phyloP scores from a whole-genome alignment of 92 coral and sea anemone genomes.

The Scolanthus callimorphus region DNA sequence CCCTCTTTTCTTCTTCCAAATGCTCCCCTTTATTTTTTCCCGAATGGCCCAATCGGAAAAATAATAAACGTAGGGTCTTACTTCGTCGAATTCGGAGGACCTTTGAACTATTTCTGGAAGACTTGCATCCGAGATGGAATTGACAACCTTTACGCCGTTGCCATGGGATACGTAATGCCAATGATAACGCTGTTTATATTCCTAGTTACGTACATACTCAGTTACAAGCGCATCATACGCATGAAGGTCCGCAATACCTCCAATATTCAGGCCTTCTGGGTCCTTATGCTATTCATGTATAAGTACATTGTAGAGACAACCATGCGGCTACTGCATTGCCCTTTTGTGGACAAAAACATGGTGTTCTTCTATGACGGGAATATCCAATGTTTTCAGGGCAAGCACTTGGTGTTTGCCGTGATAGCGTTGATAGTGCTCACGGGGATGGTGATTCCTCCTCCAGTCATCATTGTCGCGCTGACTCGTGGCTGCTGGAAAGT shows the following conservation, averaged over 20 bases:
- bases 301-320: constrained; percentile 76
- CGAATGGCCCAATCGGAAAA: constrained; percentile 56
- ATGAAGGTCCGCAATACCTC: constrained; percentile 68
- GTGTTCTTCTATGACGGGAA: constrained; percentile 87
- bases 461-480: constrained; percentile 53
- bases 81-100: constrained; percentile 78
- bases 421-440: constrained; percentile 51
- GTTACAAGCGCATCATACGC: constrained; percentile 59
- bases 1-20: constrained; percentile 93
- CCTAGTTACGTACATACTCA: constrained; percentile 66
- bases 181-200: constrained; percentile 56
- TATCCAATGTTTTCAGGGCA: constrained; percentile 65
- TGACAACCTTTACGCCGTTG: constrained; percentile 60
- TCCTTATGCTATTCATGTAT: constrained; percentile 80
- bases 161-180: constrained; percentile 82
- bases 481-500: constrained; percentile 79
- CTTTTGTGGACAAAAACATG: constrained; percentile 48
- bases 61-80: constrained; percentile 49
- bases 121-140: constrained; percentile 62
- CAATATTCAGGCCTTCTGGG: constrained; percentile 88
- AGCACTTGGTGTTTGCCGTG: constrained; percentile 62
- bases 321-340: constrained; percentile 75
- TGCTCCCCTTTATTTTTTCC: constrained; percentile 81
- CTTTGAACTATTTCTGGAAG: constrained; percentile 61
- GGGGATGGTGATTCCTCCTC: constrained; percentile 57